Evolutionary conservation across 2,888 invertebrate species (phyloP).

Genomic region (Mesorhabditis belari): DNA sequence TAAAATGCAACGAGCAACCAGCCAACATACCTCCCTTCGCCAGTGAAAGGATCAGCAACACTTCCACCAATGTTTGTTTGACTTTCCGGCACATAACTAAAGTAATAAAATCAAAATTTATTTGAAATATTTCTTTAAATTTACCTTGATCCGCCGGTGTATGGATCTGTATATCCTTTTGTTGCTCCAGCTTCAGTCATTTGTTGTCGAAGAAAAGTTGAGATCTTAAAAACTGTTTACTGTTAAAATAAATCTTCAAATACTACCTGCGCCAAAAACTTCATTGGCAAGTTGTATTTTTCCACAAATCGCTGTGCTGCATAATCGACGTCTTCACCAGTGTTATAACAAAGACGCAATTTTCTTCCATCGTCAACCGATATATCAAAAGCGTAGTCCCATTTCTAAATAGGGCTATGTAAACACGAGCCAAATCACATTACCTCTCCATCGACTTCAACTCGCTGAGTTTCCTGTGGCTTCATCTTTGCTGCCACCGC

Average conservation of each 20-base stretch:
- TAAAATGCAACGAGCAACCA: too few species aligned
- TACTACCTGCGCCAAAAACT: slow-evolving; percentile 73
- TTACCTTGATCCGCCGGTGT: slow-evolving; percentile 58
- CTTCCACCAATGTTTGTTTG: background rate
- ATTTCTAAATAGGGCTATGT: slow-evolving; percentile 61
- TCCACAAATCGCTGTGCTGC: slow-evolving; percentile 84
- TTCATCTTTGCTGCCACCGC: slow-evolving; percentile 8
- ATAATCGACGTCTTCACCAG: slow-evolving; percentile 81
- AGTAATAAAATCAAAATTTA: background rate
- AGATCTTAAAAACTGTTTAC: slow-evolving; percentile 1
- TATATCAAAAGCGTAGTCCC: slow-evolving; percentile 91
- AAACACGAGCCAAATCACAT: slow-evolving; percentile 1
- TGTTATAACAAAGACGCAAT: slow-evolving; percentile 82
- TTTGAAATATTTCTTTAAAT: background rate
- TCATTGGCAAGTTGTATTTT: slow-evolving; percentile 73
- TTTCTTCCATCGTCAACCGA: slow-evolving; percentile 79
- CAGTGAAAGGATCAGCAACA: slow-evolving; percentile 16
- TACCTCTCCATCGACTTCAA: slow-evolving; percentile 15
- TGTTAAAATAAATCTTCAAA: background rate
- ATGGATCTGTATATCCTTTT: slow-evolving; percentile 60
- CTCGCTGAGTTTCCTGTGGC: slow-evolving; percentile 11
- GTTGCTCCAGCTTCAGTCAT: slow-evolving; percentile 7
- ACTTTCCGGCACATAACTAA: background rate
- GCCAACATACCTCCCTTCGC: slow-evolving; percentile 2
- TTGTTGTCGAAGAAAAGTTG: slow-evolving; percentile 1